Base-by-base conservation (phyloP, 2,797 vertebrate genomes). In the Hydrocynus forskahlii region DNA sequence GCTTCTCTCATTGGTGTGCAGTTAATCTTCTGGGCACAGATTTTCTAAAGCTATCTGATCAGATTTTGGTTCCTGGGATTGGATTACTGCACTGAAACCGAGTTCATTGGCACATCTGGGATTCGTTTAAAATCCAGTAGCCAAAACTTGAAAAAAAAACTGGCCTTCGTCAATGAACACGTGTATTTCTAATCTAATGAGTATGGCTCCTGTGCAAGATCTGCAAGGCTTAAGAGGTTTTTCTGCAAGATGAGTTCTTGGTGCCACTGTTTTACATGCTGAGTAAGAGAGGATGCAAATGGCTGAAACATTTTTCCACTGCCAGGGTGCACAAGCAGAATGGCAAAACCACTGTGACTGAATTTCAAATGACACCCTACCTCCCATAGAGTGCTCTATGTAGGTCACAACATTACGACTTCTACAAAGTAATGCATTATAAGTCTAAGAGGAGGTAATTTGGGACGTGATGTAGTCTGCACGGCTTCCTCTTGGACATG, bases 201-300 rank as follows among this genome's bases (percentile, higher is more conserved):
- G n/a, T 2, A 12, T 2, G 10, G 64, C 76, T 69, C 64, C 13
- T 0, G 25, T 48, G 40, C 48, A n/a, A 45, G 38, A 43, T 50
- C 67, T 21, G 9, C 35, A n/a, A 62, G 7, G 21, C 38, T n/a
- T 2, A 17, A 38, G 21, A 2, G 13, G 5, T 48, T 48, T 54
- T 48, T 60, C n/a, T 19, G 16, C n/a, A 62, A 16, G 63, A 54
- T 5, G 45, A 2, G 12, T 55, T 7, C 13, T 55, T 77, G n/a
- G 52, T 75, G n/a, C 45, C 60, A 55, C 50, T 23, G 54, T 45
- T 79, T 83, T 83, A 72, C 79, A 79, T 86, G 76, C 64, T 63
- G 21, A 50, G 16, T 63, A 68, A 67, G 9, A 12, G 6, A 54
- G 23, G 35, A 83, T 57, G 79, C 79, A 83, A 86, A 86, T 79